Conservation (phyloP, 1,140 invertebrate genomes). For the Paramacrobiotus metropolitanus region DNA sequence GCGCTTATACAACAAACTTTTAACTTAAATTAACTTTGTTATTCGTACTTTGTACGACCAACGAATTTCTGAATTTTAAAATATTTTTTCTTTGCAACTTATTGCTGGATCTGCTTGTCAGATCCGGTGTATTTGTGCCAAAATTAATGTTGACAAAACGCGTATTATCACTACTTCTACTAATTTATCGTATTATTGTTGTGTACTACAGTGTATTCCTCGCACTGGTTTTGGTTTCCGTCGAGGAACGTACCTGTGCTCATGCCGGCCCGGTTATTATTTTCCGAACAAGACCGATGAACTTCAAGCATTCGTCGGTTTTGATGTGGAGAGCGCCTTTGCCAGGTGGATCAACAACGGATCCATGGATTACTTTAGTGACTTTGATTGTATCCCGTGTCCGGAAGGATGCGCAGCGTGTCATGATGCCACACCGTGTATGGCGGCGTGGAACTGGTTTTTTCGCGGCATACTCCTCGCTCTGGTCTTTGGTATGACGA, state of each 20-base stretch:
- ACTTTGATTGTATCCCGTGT: conserved; percentile 64
- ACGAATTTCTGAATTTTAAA: too few relatives aligned
- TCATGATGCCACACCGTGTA: conserved; percentile 57
- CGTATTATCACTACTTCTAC: too few relatives aligned
- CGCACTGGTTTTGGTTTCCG: conserved; percentile 67
- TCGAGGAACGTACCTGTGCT: conserved; percentile 74
- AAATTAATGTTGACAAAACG: too few relatives aligned
- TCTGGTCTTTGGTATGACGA: conserved; percentile 49
- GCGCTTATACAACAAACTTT: too few relatives aligned
- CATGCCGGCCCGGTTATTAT: conserved; percentile 67
- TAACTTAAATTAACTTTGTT: too few relatives aligned
- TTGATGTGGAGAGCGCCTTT: neutral
- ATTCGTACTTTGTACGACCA: too few relatives aligned
- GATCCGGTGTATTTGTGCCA: too few relatives aligned
- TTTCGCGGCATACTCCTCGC: conserved; percentile 33
- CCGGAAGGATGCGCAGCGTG: conserved; percentile 72
- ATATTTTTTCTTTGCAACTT: too few relatives aligned
- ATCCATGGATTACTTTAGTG: conserved; percentile 13
- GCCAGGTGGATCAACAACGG: neutral
- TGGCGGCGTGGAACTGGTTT: conserved; percentile 70
- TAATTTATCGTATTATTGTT: too few relatives aligned
- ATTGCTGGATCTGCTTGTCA: too few relatives aligned
- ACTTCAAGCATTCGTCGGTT: neutral
- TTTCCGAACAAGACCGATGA: conserved; percentile 26
- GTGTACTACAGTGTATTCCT: conserved; percentile 73